Evolutionary conservation across 2,113 vertebrate genomes (phyloP).

Genomic region (Apistogramma diplotaenia): DNA sequence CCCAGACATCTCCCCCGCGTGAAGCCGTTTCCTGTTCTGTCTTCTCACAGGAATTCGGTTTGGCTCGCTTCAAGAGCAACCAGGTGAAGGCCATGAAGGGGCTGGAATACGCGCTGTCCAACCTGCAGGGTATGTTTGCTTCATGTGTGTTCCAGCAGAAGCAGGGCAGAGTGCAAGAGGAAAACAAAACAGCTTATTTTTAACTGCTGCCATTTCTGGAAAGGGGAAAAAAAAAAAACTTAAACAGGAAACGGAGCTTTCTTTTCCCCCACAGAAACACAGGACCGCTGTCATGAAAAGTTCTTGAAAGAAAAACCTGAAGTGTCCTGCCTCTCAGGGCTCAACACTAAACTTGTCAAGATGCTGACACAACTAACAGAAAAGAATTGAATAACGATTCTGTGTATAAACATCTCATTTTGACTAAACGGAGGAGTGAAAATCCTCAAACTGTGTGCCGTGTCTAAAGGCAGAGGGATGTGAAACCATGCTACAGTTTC

Average conservation of each 20-base stretch:
- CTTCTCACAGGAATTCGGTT: constrained; percentile 78
- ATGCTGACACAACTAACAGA: background rate
- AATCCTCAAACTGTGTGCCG: background rate
- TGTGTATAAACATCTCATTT: no score
- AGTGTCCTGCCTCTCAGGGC: background rate
- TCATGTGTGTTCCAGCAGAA: background rate
- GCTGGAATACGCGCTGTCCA: constrained; percentile 77
- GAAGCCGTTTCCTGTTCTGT: constrained; percentile 25
- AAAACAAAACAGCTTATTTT: constrained; percentile 30
- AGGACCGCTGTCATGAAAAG: background rate
- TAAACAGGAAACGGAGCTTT: background rate
- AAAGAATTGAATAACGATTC: background rate
- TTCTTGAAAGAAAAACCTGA: background rate
- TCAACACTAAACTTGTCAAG: background rate
- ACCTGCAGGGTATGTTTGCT: constrained; percentile 74
- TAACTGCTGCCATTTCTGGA: constrained; percentile 1
- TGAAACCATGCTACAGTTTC: background rate
- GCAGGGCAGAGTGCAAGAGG: background rate
- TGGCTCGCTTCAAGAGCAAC: constrained; percentile 81
- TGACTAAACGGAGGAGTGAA: background rate
- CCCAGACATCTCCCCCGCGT: background rate
- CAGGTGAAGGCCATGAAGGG: constrained; percentile 81
- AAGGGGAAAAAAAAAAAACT: background rate
- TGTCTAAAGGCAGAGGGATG: background rate
- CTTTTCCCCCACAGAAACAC: background rate